phyloP scores from a whole-genome alignment of 2,888 invertebrate species.

The Drosophila paranaensis region DNA sequence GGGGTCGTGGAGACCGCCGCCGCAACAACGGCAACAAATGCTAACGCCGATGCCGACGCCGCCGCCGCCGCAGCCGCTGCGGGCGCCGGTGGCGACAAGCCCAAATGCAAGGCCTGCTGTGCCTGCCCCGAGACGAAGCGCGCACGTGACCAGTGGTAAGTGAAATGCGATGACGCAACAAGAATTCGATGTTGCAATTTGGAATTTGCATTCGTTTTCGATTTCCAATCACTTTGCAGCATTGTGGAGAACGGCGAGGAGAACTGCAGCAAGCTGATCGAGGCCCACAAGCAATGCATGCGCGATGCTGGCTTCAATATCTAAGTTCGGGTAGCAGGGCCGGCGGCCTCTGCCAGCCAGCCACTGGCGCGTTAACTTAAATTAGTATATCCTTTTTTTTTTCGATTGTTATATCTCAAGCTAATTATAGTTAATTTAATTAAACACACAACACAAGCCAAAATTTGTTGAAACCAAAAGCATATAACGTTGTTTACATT shows the following conservation, averaged over 20 bases:
- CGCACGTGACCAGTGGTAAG: slow-evolving; percentile 95
- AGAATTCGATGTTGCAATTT: not conserved
- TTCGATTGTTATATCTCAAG: slow-evolving; percentile 65
- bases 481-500: slow-evolving; percentile 5
- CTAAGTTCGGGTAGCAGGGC: slow-evolving; percentile 84
- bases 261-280: slow-evolving; percentile 94
- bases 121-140: slow-evolving; percentile 98
- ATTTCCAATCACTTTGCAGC: slow-evolving; percentile 86
- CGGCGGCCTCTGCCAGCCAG: not conserved
- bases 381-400: slow-evolving; percentile 17
- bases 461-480: slow-evolving; percentile 36
- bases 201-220: slow-evolving; percentile 62
- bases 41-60: slow-evolving; percentile 64
- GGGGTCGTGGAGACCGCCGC: slow-evolving; percentile 84
- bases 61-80: slow-evolving; percentile 66
- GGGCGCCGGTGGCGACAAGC: slow-evolving; percentile 85
- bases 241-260: slow-evolving; percentile 96
- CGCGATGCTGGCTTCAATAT: slow-evolving; percentile 97
- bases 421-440: slow-evolving; percentile 69
- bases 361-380: slow-evolving; percentile 3
- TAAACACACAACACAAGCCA: slow-evolving; percentile 33
- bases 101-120: slow-evolving; percentile 97
- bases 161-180: slow-evolving; percentile 21
- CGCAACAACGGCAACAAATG: slow-evolving; percentile 66
- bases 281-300: slow-evolving; percentile 99